Conservation (phyloP, 2,888 invertebrate species). For the Bellardia bayeri region DNA sequence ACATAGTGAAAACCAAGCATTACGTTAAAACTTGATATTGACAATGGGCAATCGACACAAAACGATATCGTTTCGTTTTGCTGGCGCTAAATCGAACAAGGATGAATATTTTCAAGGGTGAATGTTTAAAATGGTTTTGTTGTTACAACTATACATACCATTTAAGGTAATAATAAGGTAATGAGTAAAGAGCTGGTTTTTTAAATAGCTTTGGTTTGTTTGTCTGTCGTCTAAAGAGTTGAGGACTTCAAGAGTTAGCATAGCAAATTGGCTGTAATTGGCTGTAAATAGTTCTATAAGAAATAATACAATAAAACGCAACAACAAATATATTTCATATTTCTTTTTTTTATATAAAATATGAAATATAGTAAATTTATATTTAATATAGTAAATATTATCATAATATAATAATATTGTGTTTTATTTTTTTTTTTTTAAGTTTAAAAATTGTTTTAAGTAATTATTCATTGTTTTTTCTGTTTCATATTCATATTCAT, state of each 20-base stretch:
- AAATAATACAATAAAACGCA: conserved; percentile 64
- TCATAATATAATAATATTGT: conserved; percentile 18
- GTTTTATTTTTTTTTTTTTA: conserved; percentile 64
- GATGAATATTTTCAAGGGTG: background rate
- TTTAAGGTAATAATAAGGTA: conserved; percentile 51
- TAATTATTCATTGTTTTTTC: conserved; percentile 49
- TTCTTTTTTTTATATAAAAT: conserved; percentile 39
- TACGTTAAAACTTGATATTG: no score
- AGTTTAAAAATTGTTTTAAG: conserved; percentile 59
- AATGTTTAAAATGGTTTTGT: conserved; percentile 25
- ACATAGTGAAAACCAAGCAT: no score
- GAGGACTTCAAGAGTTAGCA: background rate
- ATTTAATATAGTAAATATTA: conserved; percentile 41
- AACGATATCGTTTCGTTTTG: no score
- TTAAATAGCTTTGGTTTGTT: background rate
- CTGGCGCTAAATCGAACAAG: no score
- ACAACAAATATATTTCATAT: conserved; percentile 65
- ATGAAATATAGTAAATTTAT: conserved; percentile 66
- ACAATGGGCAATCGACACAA: no score
- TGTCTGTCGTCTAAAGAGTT: conserved; percentile 26
- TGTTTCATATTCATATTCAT: conserved; percentile 4
- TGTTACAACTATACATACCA: conserved; percentile 67
- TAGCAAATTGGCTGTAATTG: no score
- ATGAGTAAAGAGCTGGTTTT: conserved; percentile 29
- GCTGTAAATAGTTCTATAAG: conserved; percentile 59